Evolutionary conservation across 2,797 vertebrate genomes (phyloP).

Genomic region (Rhynchonycteris naso): DNA sequence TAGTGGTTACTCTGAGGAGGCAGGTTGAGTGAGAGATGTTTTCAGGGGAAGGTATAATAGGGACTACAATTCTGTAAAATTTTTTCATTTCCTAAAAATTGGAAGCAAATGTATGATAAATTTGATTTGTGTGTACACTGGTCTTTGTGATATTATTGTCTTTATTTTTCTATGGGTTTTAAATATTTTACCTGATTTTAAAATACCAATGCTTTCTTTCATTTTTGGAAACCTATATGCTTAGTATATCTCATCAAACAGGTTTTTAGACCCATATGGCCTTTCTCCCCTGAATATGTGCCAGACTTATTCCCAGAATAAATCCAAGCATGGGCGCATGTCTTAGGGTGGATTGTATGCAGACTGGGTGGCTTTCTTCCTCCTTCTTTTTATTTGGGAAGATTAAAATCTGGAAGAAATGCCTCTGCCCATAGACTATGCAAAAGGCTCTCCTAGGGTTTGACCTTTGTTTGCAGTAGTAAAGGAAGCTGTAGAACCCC

Average conservation of each 20-base stretch:
- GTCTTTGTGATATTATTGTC: not conserved
- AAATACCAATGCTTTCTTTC: slow-evolving; percentile 26
- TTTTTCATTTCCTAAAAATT: slow-evolving; percentile 37
- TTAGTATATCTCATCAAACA: not conserved
- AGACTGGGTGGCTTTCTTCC: not conserved
- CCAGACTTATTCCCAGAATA: not conserved
- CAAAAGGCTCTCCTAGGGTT: not conserved
- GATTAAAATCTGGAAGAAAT: slow-evolving; percentile 59
- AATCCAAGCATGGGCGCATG: not conserved
- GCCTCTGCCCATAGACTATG: not conserved
- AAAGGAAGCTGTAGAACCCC: not conserved
- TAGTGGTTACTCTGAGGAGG: not conserved
- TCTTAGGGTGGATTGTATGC: not conserved
- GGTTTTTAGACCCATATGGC: not conserved
- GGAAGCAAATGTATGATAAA: not conserved
- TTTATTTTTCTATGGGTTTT: slow-evolving; percentile 7
- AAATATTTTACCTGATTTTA: slow-evolving; percentile 27
- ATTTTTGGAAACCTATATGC: not conserved
- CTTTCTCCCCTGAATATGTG: not conserved
- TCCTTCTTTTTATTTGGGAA: slow-evolving; percentile 46
- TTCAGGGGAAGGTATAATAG: not conserved
- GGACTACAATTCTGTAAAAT: not conserved
- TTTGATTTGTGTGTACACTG: not conserved
- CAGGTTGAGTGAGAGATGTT: not conserved
- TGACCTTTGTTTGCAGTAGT: not conserved